Percentiles rank a stretch among this genome's conserved stretches.
Evolutionary conservation across 2,797 vertebrate species (phyloP).

Genomic region (Forpus xanthops): DNA sequence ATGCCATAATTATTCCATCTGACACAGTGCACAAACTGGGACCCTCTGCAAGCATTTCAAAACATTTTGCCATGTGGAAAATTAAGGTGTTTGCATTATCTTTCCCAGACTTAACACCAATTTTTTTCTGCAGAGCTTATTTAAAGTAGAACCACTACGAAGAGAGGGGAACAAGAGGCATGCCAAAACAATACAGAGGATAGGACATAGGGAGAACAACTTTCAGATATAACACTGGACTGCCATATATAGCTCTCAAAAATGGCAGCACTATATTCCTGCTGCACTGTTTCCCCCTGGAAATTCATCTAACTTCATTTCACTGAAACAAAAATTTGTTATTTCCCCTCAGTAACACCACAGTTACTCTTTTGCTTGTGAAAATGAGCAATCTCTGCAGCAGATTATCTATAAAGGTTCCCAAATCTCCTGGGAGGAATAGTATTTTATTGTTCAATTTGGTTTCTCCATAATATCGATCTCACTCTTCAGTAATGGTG

Average conservation of each 20-base stretch:
- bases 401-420: not conserved
- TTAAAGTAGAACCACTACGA: not conserved
- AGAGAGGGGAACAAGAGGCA: not conserved
- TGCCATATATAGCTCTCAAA: not conserved
- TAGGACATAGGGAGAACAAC: not conserved
- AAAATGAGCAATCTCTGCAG: not conserved
- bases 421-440: not conserved
- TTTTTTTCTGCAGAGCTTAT: not conserved
- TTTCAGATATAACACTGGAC: not conserved
- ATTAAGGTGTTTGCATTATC: slow-evolving; percentile 27
- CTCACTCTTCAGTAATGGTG: not conserved
- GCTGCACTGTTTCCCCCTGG: not conserved
- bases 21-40: not conserved
- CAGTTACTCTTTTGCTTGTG: not conserved
- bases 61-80: slow-evolving; percentile 26
- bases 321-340: not conserved
- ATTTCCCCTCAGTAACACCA: not conserved
- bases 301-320: not conserved
- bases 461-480: not conserved
- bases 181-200: not conserved
- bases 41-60: not conserved
- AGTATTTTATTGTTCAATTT: not conserved
- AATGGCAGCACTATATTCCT: not conserved
- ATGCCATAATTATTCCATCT: slow-evolving; percentile 18
- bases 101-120: not conserved